Percentiles rank a stretch among this genome's conserved stretches.
These are phyloP conservation scores for Ophiodon elongatus DNA, from an alignment of 2,113 vertebrate genomes.

Conservation along the genomic window DNA sequence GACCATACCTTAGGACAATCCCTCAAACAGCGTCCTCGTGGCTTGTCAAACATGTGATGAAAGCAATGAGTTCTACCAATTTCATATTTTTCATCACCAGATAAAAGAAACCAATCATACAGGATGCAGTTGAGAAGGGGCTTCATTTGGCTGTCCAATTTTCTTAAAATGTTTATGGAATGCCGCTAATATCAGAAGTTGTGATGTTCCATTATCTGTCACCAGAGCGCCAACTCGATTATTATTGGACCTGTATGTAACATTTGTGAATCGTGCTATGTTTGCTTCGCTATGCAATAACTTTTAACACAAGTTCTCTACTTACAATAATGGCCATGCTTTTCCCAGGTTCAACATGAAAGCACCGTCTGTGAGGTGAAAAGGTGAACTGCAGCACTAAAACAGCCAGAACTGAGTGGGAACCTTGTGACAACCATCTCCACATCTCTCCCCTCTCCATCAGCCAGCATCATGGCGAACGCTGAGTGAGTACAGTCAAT, in stretches of 20 bases:
- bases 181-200: neutral
- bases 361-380: conserved; percentile 55
- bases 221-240: neutral
- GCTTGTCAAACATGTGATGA: neutral
- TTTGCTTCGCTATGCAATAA: neutral
- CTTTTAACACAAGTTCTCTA: neutral
- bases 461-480: conserved; percentile 73
- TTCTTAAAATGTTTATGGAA: neutral
- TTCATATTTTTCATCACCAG: neutral
- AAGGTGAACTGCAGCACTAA: conserved; percentile 70
- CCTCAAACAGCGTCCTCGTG: neutral
- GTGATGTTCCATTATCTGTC: neutral
- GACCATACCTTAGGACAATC: neutral
- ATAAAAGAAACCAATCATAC: neutral
- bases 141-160: neutral
- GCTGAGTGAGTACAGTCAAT: conserved; percentile 72
- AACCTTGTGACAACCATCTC: conserved; percentile 37
- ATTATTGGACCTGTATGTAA: neutral
- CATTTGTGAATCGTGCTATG: neutral
- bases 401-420: conserved; percentile 57
- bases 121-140: neutral
- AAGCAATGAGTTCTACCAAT: neutral
- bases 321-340: neutral
- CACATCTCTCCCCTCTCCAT: conserved; percentile 42
- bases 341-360: conserved; percentile 72